Base-by-base conservation (phyloP, 2,797 vertebrate genomes). In the Sciurus carolinensis region DNA sequence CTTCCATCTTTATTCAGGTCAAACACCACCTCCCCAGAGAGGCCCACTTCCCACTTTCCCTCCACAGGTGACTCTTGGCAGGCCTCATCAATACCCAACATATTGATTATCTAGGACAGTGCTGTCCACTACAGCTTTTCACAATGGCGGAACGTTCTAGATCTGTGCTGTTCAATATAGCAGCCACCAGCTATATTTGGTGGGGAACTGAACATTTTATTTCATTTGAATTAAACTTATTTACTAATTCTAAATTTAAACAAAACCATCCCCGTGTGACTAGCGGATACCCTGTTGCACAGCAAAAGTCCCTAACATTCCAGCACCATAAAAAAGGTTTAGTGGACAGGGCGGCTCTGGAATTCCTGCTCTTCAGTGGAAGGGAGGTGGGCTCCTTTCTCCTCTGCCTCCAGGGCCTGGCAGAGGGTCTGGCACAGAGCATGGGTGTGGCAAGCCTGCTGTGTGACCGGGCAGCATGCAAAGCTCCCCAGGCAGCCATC, bases 281-380 rank as follows among this genome's bases (percentile, higher is more conserved):
- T 36, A 0, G 11, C 1, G 36, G 47, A 26, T 20, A 18, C 59
- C 0, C 0, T 3, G 4, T 0, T 3, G 33, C 44, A 17, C 15
- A 4, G 69, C 4, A 24, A n/a, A 1, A 36, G 22, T 33, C 52
- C 26, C 50, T 71, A 24, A 28, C n/a, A 90, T 71, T 28, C n/a
- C 3, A 17, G 26, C 42, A 17, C 54, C 42, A 20, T 33, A 33
- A 33, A 77, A 57, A 93, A 44, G 44, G 36, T 66, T 39, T 57
- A 4, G 24, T 36, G 39, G 47, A 17, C 30, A 57, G 33, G 17
- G 54, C 13, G n/a, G 59, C 14, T 9, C 8, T 47, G 47, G 30
- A 26, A 36, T 36, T 44, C 76, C 7, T 6, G 76, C 80, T 64
- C 17, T 17, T 87, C 9, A 15, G 15, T 6, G 54, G 30, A 42